Evolutionary conservation across 2,797 vertebrate genomes (phyloP), one percentile per base, ranked within the genome.

Genomic region (Syngnathus rostellatus): DNA sequence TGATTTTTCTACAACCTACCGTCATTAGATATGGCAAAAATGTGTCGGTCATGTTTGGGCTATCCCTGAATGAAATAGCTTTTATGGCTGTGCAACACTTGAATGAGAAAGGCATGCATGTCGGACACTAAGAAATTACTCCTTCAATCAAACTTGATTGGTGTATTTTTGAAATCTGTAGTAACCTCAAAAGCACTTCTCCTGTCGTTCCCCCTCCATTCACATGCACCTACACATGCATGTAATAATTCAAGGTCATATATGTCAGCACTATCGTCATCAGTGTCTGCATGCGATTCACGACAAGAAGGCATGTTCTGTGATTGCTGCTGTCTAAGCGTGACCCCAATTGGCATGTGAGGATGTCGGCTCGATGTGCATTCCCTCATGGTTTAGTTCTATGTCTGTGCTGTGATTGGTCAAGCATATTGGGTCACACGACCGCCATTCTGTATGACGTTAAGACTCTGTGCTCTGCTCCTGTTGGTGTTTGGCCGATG

Each of bases 401-500:
- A 41, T 73, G 39, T 74, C 48, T 74, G 68, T 83, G 81, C 83
- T 75, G 77, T 76, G 62, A 71, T 81, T 77, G 55, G 68, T 73
- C 73, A 73, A 63, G 53, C 62, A 72, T 61, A 69, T 79, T 8
- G 72, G 75, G 65, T 57, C 83, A 87, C 78, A 73, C 86, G 84
- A 86, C 81, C 74, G 74, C 72, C 67, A 72, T 77, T 72, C 75
- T 81, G 87, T 80, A 86, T 89, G 88, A 86, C 72, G 83, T 85
- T 78, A 83, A 70, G 69, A 59, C 74, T 80, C 73, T 75, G 73
- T 68, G 37, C 73, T 64, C 77, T 31, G 31, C 31, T 31, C 70
- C 70, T 81, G 85, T 86, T 73, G 81, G 73, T 79, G 72, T 69
- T 23, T 41, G 67, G 68, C 69, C 55, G 82, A 81, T 82, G 81